Conservation (phyloP, 2,113 vertebrate species). For the Sisor rabdophorus region DNA sequence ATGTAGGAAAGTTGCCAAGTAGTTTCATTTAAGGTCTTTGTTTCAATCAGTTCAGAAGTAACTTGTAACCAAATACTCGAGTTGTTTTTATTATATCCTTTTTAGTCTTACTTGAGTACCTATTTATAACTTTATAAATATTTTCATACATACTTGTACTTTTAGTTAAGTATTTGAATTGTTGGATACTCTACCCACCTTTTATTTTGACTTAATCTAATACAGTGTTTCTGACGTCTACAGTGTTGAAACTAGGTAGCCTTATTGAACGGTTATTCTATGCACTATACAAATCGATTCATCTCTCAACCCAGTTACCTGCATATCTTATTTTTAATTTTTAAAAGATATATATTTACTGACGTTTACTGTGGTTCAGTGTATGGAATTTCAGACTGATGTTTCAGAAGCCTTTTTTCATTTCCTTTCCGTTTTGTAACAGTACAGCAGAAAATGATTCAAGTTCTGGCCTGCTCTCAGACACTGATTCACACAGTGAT, state of each 20-base stretch:
- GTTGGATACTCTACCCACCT: no score
- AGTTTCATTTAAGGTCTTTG: no score
- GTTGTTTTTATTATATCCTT: no score
- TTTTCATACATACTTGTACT: no score
- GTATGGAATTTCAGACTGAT: not conserved
- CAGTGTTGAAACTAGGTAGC: not conserved
- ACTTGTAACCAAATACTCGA: no score
- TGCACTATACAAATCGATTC: not conserved
- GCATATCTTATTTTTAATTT: not conserved
- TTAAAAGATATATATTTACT: no score
- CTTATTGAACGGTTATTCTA: not conserved
- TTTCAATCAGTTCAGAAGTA: no score
- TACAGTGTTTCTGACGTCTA: not conserved
- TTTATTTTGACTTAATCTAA: no score
- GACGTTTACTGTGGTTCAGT: not conserved
- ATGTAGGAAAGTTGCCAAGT: no score
- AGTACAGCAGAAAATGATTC: not conserved
- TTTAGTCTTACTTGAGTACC: no score
- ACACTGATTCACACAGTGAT: slow-evolving; percentile 11
- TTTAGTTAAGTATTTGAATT: no score
- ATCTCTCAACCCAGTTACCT: not conserved
- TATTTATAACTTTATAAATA: no score
- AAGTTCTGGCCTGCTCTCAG: slow-evolving; percentile 2
- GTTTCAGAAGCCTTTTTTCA: not conserved
- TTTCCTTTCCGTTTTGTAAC: not conserved